phyloP scores from a whole-genome alignment of 2,113 vertebrate genomes.

The Ceyx cyanopectus region DNA sequence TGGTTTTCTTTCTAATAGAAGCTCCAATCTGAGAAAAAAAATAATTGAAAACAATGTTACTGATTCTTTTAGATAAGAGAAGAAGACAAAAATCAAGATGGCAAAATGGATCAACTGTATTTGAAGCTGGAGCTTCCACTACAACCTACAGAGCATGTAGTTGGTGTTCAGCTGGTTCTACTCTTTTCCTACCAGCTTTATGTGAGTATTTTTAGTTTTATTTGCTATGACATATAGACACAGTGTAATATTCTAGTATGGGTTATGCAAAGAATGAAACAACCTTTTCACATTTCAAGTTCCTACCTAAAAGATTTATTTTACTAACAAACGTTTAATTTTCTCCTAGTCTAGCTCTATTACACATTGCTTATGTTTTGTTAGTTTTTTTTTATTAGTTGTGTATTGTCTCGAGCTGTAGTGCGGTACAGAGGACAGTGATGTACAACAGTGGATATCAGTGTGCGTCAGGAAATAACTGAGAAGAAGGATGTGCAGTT shows the following conservation, averaged over 20 bases:
- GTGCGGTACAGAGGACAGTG: not conserved
- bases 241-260: not conserved
- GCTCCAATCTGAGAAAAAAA: not conserved
- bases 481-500: not conserved
- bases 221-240: not conserved
- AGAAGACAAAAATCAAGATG: constrained; percentile 91
- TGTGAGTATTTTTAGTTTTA: constrained; percentile 75
- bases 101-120: constrained; percentile 85
- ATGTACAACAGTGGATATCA: not conserved
- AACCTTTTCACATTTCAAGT: not conserved
- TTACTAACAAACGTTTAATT: not conserved
- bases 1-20: not conserved
- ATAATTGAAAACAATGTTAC: not conserved
- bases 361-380: fast-evolving
- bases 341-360: not conserved
- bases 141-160: constrained; percentile 82
- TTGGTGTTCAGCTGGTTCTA: constrained; percentile 89
- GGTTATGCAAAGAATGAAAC: not conserved
- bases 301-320: not conserved
- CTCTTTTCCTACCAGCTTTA: constrained; percentile 93
- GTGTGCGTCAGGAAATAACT: not conserved
- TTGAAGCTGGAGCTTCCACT: constrained; percentile 88
- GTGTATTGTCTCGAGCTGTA: not conserved
- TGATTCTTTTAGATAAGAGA: constrained; percentile 83
- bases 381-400: not conserved